Conservation (phyloP, 2,113 vertebrate genomes). For the Benitochromis conjunctus region DNA sequence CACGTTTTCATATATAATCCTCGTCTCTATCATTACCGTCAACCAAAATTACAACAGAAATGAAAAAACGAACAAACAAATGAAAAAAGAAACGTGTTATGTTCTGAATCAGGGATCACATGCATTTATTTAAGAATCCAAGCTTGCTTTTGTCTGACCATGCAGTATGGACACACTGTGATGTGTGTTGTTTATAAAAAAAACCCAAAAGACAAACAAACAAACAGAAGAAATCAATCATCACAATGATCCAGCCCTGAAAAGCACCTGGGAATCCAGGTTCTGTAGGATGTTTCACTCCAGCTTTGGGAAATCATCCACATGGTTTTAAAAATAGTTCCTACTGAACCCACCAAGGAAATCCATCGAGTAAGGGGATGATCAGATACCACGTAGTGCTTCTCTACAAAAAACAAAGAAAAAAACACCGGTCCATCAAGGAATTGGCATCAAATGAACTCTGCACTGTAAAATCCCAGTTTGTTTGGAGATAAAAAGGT, state of each 20-base stretch:
- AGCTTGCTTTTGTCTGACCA: conserved; percentile 2
- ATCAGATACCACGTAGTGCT: neutral
- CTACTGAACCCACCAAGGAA: neutral
- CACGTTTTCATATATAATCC: conserved; percentile 7
- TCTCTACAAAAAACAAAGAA: conserved; percentile 1
- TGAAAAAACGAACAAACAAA: neutral
- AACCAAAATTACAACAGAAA: neutral
- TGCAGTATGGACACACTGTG: conserved; percentile 10
- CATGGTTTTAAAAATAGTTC: neutral
- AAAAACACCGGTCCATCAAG: neutral
- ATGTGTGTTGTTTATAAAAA: neutral
- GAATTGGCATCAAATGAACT: conserved; percentile 63
- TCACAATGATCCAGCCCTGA: conserved; percentile 42
- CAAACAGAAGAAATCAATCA: neutral
- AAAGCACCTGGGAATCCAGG: neutral
- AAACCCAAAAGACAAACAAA: neutral
- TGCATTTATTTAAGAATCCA: conserved; percentile 17
- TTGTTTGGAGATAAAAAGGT: conserved; percentile 27
- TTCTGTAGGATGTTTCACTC: neutral
- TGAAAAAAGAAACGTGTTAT: neutral
- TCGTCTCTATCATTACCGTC: neutral
- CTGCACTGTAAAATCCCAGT: conserved; percentile 47
- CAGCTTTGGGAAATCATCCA: conserved; percentile 18
- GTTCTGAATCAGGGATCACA: conserved; percentile 28
- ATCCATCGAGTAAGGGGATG: conserved; percentile 1